A percentile compares a stretch with the other conserved stretches of the same genome.
phyloP scores from a whole-genome alignment of 37 sponge, comb jelly and placozoan species.

The Aplysina aerophoba region DNA sequence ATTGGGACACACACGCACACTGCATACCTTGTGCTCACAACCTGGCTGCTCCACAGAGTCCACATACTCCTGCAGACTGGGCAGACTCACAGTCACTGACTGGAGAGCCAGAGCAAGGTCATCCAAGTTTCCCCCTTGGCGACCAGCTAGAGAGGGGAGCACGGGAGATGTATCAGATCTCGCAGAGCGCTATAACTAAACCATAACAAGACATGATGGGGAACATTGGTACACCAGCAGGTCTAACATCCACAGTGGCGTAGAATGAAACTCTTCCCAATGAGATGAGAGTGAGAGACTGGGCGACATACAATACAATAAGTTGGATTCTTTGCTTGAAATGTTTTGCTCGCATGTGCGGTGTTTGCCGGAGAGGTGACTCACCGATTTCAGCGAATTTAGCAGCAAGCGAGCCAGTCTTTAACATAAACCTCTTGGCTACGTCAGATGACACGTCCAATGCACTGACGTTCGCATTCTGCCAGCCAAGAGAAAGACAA shows the following conservation, averaged over 20 bases:
- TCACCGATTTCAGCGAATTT: conserved; percentile 18
- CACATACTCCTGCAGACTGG: conserved; percentile 13
- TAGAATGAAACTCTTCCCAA: no score
- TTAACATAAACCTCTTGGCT: neutral
- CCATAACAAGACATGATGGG: no score
- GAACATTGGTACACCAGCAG: no score
- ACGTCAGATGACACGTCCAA: conserved; percentile 3
- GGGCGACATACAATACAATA: no score
- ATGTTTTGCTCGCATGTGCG: no score
- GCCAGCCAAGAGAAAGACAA: conserved; percentile 21
- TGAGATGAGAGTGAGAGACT: no score
- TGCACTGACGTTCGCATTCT: conserved; percentile 19
- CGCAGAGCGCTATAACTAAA: no score
- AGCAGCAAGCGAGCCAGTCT: neutral
- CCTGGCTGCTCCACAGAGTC: neutral
- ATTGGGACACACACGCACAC: neutral
- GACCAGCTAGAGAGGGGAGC: neutral
- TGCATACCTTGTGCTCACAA: conserved; percentile 5
- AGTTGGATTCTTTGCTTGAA: no score
- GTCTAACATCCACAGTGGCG: no score
- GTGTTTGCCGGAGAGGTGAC: no score
- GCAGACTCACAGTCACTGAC: neutral
- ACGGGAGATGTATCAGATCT: no score
- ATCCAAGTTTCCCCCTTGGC: conserved; percentile 24
- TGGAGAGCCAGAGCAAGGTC: conserved; percentile 20